These are phyloP conservation scores for Tenebrio molitor DNA, from an alignment of 1,140 invertebrate genomes.

Conservation along the genomic window DNA sequence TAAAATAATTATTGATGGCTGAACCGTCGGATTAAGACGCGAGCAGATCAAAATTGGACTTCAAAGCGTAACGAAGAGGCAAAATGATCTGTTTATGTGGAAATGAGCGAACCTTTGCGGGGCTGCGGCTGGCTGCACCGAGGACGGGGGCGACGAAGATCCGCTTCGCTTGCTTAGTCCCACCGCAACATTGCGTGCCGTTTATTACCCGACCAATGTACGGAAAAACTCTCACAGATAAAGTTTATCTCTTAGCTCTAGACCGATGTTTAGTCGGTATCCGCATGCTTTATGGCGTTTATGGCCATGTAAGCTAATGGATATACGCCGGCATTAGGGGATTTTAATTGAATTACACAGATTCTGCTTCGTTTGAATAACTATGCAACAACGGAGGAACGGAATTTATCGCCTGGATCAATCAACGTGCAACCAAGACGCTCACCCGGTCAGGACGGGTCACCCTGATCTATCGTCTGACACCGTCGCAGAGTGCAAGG, in stretches of 20 bases:
- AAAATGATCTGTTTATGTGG: slow-evolving; percentile 14
- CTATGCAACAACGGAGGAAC: slow-evolving; percentile 23
- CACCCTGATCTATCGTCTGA: too few relatives aligned
- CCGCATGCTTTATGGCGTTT: slow-evolving; percentile 47
- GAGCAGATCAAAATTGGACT: slow-evolving; percentile 8
- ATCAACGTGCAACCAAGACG: neutral
- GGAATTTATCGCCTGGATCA: slow-evolving; percentile 10
- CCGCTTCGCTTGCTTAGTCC: slow-evolving; percentile 38
- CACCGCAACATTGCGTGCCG: slow-evolving; percentile 39
- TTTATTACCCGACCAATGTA: slow-evolving; percentile 44
- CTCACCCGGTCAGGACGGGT: too few relatives aligned
- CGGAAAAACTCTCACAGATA: slow-evolving; percentile 46
- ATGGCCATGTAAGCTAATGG: slow-evolving; percentile 44
- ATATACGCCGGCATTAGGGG: slow-evolving; percentile 41
- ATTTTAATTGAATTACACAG: slow-evolving; percentile 46
- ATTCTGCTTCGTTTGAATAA: slow-evolving; percentile 35
- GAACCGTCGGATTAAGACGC: slow-evolving; percentile 7
- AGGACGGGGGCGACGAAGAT: slow-evolving; percentile 34
- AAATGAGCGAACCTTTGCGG: neutral
- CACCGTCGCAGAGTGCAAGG: too few relatives aligned
- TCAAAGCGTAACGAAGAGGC: too few relatives aligned
- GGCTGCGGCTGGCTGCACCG: neutral
- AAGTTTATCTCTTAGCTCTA: slow-evolving; percentile 44
- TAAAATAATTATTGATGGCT: slow-evolving; percentile 29
- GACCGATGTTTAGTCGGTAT: slow-evolving; percentile 33